Evolutionary conservation across 1,140 invertebrate species (phyloP).

Genomic region (Microplitis mediator): DNA sequence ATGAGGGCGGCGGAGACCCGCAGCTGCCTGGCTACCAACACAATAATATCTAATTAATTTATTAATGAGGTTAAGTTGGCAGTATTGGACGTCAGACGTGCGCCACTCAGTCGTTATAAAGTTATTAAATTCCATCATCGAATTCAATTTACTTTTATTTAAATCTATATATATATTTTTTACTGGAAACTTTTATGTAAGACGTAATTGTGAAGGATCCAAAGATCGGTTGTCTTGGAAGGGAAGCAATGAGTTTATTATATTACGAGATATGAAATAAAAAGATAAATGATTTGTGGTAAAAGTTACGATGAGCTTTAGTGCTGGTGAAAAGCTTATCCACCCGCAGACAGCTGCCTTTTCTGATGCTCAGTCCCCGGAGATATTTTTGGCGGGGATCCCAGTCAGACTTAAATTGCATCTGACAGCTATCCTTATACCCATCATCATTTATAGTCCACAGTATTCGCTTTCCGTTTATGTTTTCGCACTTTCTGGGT

Average conservation of each 20-base stretch:
- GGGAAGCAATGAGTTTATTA: too few relatives aligned
- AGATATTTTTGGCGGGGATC: slow-evolving; percentile 43
- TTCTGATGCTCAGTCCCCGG: slow-evolving; percentile 40
- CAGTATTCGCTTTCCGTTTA: background rate
- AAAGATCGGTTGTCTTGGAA: too few relatives aligned
- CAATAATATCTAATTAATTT: slow-evolving; percentile 64
- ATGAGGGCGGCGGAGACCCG: slow-evolving; percentile 38
- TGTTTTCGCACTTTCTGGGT: too few relatives aligned
- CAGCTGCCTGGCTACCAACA: slow-evolving; percentile 61
- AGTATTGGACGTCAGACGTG: slow-evolving; percentile 61
- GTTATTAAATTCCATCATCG: too few relatives aligned
- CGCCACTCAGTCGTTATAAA: slow-evolving; percentile 34
- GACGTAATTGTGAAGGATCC: too few relatives aligned
- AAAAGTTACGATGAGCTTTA: slow-evolving; percentile 51
- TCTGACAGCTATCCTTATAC: slow-evolving; percentile 58
- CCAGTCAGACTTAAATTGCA: slow-evolving; percentile 55
- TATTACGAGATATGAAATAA: background rate
- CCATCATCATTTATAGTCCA: slow-evolving; percentile 54
- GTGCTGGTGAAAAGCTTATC: slow-evolving; percentile 46
- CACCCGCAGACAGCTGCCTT: slow-evolving; percentile 52
- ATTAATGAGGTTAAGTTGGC: slow-evolving; percentile 63
- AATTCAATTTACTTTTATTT: too few relatives aligned
- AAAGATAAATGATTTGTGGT: background rate
- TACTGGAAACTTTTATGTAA: too few relatives aligned
- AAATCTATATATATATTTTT: too few relatives aligned